Evolutionary conservation across 2,888 invertebrate species (phyloP).

Genomic region (Brenthis ino): DNA sequence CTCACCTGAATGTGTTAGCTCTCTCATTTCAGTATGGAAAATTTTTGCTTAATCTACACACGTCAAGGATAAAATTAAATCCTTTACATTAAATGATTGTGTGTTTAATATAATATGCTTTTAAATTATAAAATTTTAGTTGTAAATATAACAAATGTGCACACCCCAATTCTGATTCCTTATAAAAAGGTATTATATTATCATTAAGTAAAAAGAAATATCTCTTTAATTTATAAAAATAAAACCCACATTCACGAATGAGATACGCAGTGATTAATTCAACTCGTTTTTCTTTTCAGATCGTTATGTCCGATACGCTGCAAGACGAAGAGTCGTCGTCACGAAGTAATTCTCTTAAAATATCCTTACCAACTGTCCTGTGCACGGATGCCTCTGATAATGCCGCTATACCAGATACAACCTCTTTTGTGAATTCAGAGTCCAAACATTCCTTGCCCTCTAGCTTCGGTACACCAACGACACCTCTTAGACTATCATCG

Average conservation of each 20-base stretch:
- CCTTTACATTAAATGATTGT: too few species aligned
- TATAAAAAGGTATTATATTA: too few species aligned
- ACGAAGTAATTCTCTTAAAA: constrained; percentile 57
- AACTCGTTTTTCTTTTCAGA: constrained; percentile 58
- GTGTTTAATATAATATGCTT: too few species aligned
- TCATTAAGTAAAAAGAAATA: too few species aligned
- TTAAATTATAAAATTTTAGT: too few species aligned
- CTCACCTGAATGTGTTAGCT: too few species aligned
- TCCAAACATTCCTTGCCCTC: constrained; percentile 71
- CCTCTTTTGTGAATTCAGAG: constrained; percentile 61
- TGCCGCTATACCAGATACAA: constrained; percentile 47
- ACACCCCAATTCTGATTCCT: too few species aligned
- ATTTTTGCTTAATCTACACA: too few species aligned
- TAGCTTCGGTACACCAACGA: constrained; percentile 68
- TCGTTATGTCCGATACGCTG: constrained; percentile 62
- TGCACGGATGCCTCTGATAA: constrained; percentile 55
- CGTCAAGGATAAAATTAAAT: too few species aligned
- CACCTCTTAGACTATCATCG: constrained; percentile 64
- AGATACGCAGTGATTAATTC: constrained; percentile 25
- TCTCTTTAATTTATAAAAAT: too few species aligned
- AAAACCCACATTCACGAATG: background rate
- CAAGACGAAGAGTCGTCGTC: constrained; percentile 49
- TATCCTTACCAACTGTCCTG: constrained; percentile 68
- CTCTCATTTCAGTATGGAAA: too few species aligned
- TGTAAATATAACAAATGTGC: too few species aligned